Conservation (phyloP, 2,888 invertebrate genomes). For the Stegophylla sp. region DNA sequence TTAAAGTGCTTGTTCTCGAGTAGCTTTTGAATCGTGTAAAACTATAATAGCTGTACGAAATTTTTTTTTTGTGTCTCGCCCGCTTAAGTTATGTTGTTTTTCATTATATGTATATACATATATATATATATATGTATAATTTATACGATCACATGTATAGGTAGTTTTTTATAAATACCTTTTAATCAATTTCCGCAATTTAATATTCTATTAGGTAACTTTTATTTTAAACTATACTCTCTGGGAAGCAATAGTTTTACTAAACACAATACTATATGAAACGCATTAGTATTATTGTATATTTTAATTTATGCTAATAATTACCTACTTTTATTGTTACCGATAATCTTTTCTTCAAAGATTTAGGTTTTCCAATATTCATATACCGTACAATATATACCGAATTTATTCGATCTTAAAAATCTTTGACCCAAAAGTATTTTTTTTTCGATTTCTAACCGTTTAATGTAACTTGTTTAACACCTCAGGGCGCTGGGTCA, state of each 20-base stretch:
- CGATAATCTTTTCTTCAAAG: background rate
- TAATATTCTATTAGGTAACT: background rate
- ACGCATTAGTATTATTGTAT: background rate
- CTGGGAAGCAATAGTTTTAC: background rate
- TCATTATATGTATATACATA: background rate
- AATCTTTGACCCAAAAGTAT: background rate
- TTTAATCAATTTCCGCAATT: no score
- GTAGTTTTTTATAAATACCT: no score
- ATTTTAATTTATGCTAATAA: background rate
- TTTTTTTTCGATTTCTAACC: background rate
- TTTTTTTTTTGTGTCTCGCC: background rate
- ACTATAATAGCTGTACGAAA: background rate
- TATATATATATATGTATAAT: background rate
- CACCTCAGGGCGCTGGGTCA: constrained; percentile 19
- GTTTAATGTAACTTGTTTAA: constrained; percentile 13
- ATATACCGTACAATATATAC: background rate
- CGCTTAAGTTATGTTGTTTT: constrained; percentile 7
- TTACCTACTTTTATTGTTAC: background rate
- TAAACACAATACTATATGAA: background rate
- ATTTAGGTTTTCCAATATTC: background rate
- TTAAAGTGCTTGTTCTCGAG: background rate
- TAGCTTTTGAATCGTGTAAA: constrained; percentile 12
- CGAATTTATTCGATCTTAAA: background rate
- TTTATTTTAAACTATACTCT: background rate
- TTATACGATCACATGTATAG: no score